phyloP scores from a whole-genome alignment of 2,797 vertebrate genomes.

The Amblyraja radiata region DNA sequence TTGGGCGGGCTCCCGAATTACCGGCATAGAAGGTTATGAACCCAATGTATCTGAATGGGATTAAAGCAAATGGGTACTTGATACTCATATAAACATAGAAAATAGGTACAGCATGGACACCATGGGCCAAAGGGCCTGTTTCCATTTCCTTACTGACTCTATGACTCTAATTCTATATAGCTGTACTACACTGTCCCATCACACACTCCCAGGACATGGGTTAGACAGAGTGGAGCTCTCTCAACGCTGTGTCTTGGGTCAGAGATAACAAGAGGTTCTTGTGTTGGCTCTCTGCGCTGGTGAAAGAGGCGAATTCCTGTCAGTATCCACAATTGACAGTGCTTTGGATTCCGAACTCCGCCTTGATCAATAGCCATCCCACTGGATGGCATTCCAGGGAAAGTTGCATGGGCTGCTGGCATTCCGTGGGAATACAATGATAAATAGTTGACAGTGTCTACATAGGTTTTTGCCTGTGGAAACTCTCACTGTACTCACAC shows the following conservation, averaged over 20 bases:
- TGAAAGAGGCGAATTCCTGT: background rate
- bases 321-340: too few species aligned
- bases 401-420: too few species aligned
- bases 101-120: too few species aligned
- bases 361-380: background rate
- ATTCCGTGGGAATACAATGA: too few species aligned
- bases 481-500: background rate
- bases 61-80: too few species aligned
- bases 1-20: too few species aligned
- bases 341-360: background rate
- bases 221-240: background rate
- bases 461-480: background rate
- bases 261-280: background rate
- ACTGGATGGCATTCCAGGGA: too few species aligned
- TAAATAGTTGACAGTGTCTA: too few species aligned
- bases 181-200: background rate
- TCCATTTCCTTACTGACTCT: too few species aligned
- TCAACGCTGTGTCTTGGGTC: background rate
- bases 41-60: too few species aligned
- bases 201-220: background rate
- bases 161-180: background rate
- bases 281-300: background rate
- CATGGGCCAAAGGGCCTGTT: background rate
- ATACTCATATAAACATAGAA: too few species aligned
- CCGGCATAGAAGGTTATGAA: too few species aligned